A percentile compares a stretch with the other conserved stretches of the same genome.
Evolutionary conservation across 2,888 invertebrate genomes (phyloP).

Genomic region (Vanessa cardui): DNA sequence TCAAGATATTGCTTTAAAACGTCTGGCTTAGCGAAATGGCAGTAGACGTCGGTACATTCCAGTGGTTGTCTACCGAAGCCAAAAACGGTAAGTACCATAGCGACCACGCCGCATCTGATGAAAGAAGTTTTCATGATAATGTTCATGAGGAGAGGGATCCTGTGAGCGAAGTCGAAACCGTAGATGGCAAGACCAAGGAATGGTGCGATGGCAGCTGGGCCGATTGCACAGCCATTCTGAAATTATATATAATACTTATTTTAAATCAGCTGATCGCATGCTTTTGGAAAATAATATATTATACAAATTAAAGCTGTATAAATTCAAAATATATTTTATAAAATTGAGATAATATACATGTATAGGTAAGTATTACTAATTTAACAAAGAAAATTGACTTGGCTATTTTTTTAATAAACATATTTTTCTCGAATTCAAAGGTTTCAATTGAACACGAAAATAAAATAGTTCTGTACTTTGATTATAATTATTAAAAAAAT

Average conservation of each 20-base stretch:
- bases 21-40: conserved; percentile 86
- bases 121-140: conserved; percentile 86
- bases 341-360: too few species aligned
- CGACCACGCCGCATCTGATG: conserved; percentile 85
- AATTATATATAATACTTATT: conserved; percentile 43
- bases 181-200: conserved; percentile 86
- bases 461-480: too few species aligned
- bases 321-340: too few species aligned
- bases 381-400: too few species aligned
- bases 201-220: conserved; percentile 85
- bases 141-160: conserved; percentile 84
- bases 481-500: too few species aligned
- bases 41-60: conserved; percentile 84
- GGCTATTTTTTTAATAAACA: too few species aligned
- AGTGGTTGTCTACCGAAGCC: conserved; percentile 83
- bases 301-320: too few species aligned
- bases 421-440: too few species aligned
- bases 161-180: conserved; percentile 87
- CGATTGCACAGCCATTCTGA: conserved; percentile 87
- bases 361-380: too few species aligned
- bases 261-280: neutral
- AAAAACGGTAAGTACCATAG: conserved; percentile 84
- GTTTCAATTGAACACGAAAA: too few species aligned
- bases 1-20: conserved; percentile 84
- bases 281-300: too few species aligned